Conservation (phyloP, 2,797 vertebrate genomes). For the Cossypha niveicapilla region DNA sequence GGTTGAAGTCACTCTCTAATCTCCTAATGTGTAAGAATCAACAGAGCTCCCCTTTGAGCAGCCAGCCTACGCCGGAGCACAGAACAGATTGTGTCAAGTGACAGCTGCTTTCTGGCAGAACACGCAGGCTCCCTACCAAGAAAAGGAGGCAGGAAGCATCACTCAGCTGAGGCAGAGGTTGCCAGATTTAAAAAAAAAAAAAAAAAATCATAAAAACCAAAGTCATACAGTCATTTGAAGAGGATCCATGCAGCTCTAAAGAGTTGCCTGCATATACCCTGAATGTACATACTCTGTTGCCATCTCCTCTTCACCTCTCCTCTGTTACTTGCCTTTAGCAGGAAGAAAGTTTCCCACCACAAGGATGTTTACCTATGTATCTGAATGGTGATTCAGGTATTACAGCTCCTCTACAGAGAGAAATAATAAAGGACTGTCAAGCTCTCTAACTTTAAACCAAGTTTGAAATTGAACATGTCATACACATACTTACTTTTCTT, state of each 20-base stretch:
- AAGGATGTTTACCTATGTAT: background rate
- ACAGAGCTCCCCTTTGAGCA: conserved; percentile 65
- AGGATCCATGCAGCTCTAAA: background rate
- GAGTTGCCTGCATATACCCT: background rate
- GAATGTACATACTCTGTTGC: background rate
- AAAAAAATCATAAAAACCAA: background rate
- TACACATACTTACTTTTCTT: background rate
- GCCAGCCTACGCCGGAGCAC: conserved; percentile 38
- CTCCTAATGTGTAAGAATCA: conserved; percentile 61
- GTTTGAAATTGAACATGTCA: background rate
- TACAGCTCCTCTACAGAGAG: background rate
- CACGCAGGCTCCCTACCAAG: conserved; percentile 37
- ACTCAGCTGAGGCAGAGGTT: conserved; percentile 21
- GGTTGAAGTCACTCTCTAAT: conserved; percentile 60
- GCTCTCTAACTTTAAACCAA: background rate
- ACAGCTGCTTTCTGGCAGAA: conserved; percentile 69
- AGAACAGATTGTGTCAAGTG: conserved; percentile 63
- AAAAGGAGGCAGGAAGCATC: conserved; percentile 58
- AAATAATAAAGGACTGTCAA: background rate
- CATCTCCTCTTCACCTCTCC: background rate
- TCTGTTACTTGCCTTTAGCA: background rate
- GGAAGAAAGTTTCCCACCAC: background rate
- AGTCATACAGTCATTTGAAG: background rate
- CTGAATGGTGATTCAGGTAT: background rate
- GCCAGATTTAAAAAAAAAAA: background rate